phyloP scores from a whole-genome alignment of 2,888 invertebrate genomes.

The Xanthorhoe designata region DNA sequence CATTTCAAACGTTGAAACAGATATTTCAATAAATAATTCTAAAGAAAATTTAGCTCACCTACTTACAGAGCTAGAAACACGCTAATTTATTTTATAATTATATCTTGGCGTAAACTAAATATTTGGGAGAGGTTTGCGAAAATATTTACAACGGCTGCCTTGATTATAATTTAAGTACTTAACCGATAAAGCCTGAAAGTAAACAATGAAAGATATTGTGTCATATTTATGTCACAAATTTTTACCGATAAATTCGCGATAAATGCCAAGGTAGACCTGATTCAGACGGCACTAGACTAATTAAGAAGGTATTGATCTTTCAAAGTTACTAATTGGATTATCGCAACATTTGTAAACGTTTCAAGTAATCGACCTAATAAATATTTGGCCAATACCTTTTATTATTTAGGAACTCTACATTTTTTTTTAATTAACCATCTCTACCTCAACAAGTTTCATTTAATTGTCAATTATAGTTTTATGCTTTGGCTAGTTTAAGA shows the following conservation, averaged over 20 bases:
- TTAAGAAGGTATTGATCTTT: constrained; percentile 37
- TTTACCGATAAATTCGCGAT: constrained; percentile 37
- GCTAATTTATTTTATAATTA: constrained; percentile 11
- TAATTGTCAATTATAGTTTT: neutral
- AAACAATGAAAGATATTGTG: constrained; percentile 38
- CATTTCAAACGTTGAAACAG: constrained; percentile 10
- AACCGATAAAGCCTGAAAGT: constrained; percentile 23
- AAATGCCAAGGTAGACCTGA: constrained; percentile 43
- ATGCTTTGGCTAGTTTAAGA: too few species aligned
- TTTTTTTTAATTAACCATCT: neutral
- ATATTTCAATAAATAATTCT: constrained; percentile 22
- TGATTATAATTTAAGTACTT: constrained; percentile 8
- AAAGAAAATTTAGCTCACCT: constrained; percentile 21
- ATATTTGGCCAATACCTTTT: neutral
- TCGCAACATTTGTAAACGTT: constrained; percentile 14
- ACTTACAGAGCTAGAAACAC: constrained; percentile 21
- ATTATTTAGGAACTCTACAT: neutral
- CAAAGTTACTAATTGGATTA: constrained; percentile 31
- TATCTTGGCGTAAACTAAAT: constrained; percentile 20
- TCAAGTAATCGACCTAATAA: neutral
- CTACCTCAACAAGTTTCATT: neutral
- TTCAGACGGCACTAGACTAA: constrained; percentile 33
- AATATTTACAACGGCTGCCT: constrained; percentile 15
- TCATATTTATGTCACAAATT: constrained; percentile 36
- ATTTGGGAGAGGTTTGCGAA: constrained; percentile 19